Conservation (phyloP, 2,888 invertebrate species). For the Dryobota labecula region DNA sequence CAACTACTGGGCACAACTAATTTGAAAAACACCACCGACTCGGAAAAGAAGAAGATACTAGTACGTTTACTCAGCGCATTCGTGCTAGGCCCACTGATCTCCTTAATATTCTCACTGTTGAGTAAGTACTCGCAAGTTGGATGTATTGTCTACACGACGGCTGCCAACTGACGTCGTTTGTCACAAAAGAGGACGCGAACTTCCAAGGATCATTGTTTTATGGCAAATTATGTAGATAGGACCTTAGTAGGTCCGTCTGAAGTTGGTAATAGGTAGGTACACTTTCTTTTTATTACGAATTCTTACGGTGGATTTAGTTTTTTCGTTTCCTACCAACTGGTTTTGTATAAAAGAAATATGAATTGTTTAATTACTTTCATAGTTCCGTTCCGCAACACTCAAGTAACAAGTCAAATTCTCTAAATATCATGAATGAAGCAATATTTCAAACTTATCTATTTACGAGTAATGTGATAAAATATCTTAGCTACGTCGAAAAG, state of each 20-base stretch:
- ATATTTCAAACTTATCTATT: too few relatives aligned
- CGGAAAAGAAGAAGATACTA: not conserved
- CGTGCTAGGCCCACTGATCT: not conserved
- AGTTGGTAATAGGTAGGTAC: not conserved
- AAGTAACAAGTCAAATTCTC: not conserved
- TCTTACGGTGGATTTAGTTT: not conserved
- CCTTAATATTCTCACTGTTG: not conserved
- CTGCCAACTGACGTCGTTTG: conserved; percentile 33
- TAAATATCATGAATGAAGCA: not conserved
- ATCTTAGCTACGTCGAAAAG: not conserved
- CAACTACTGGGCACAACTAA: not conserved
- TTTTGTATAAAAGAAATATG: too few relatives aligned
- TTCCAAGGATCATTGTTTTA: conserved; percentile 33
- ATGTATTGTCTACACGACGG: conserved; percentile 31
- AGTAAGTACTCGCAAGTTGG: conserved; percentile 10
- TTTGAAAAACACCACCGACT: too few relatives aligned
- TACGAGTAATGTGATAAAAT: too few relatives aligned
- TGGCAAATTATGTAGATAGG: conserved; percentile 10
- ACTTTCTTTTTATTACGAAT: not conserved
- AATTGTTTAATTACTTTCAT: too few relatives aligned
- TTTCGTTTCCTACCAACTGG: not conserved
- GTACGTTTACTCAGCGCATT: not conserved
- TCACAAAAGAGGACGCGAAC: conserved; percentile 19
- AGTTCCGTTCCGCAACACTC: too few relatives aligned
- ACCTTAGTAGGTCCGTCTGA: not conserved